A percentile compares a stretch with the other conserved stretches of the same genome.
phyloP scores from a whole-genome alignment of 2,888 invertebrate species.

The Polia nebulosa region DNA sequence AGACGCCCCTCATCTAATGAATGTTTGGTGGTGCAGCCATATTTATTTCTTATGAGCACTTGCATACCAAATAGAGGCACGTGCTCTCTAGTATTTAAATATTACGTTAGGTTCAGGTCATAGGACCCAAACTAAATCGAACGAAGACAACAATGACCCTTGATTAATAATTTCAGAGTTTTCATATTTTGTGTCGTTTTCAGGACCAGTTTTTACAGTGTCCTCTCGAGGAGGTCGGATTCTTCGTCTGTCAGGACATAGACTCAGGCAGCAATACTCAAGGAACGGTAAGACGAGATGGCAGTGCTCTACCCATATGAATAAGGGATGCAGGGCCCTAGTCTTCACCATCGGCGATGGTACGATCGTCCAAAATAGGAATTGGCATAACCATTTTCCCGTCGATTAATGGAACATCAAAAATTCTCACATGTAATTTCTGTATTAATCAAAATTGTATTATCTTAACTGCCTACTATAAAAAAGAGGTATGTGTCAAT shows the following conservation, averaged over 20 bases:
- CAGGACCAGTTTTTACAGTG: slow-evolving; percentile 27
- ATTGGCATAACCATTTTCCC: slow-evolving; percentile 65
- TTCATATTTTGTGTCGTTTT: background rate
- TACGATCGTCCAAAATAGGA: slow-evolving; percentile 59
- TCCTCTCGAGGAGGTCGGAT: slow-evolving; percentile 27
- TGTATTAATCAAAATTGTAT: background rate
- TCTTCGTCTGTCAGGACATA: slow-evolving; percentile 58
- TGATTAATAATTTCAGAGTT: background rate
- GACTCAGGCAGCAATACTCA: slow-evolving; percentile 70
- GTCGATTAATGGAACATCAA: background rate
- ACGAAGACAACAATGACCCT: background rate
- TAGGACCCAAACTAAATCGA: background rate
- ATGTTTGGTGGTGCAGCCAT: no score
- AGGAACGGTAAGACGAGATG: slow-evolving; percentile 64
- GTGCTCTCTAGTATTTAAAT: no score
- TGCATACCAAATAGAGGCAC: no score
- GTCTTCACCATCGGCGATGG: slow-evolving; percentile 68
- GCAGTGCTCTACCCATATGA: slow-evolving; percentile 70
- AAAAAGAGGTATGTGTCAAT: background rate
- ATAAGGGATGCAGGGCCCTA: slow-evolving; percentile 66
- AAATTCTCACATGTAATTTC: background rate
- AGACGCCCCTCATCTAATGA: no score
- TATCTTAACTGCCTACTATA: background rate
- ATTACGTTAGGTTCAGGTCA: background rate
- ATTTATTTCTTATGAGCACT: no score